Conservation (phyloP, 1,140 invertebrate genomes). For the Aphidius ervi region DNA sequence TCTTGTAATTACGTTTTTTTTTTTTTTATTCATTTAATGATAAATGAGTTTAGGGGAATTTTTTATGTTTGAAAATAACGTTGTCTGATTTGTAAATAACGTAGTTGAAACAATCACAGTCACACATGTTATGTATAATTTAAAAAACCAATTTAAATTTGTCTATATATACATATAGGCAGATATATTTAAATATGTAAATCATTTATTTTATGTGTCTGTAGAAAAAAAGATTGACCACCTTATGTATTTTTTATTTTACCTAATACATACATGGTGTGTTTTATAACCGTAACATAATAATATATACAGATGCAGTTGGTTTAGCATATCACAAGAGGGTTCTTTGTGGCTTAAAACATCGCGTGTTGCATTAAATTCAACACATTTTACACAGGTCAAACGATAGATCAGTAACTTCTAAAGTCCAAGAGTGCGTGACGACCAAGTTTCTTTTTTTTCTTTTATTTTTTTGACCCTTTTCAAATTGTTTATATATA, state of each 20-base stretch:
- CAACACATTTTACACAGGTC: conserved; percentile 9
- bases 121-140: no score
- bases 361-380: conserved; percentile 6
- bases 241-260: no score
- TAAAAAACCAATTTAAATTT: no score
- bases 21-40: not conserved
- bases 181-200: no score
- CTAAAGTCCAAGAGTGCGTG: conserved; percentile 22
- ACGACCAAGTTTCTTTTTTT: conserved; percentile 17
- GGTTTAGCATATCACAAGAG: not conserved
- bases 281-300: conserved; percentile 5
- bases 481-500: no score
- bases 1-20: no score
- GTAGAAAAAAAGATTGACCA: no score
- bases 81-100: no score
- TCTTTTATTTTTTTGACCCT: conserved; percentile 7
- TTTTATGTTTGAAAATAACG: no score
- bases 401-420: conserved; percentile 14
- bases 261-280: conserved; percentile 4
- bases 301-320: conserved; percentile 5
- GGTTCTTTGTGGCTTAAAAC: not conserved
- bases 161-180: no score
- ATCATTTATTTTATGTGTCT: no score
- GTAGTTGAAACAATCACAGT: no score
- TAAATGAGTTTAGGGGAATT: not conserved